Evolutionary conservation across 1,140 invertebrate species (phyloP), one percentile per base, ranked within the genome.

Genomic region (Anoplolepis gracilipes): DNA sequence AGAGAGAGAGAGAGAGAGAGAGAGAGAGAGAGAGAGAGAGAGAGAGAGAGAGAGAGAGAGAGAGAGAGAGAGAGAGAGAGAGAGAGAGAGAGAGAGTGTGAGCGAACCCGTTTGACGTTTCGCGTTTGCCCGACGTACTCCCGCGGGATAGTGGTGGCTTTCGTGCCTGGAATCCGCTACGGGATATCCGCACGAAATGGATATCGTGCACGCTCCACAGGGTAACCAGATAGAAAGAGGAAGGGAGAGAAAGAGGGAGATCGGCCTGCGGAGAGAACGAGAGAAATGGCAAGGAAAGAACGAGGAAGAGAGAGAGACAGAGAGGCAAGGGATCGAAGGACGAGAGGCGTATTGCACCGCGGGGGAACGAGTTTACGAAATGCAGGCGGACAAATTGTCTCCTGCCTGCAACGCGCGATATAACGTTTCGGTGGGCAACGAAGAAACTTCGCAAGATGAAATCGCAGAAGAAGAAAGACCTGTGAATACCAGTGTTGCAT

Each of bases 111-210:
- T 91, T 92, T 93, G 92, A 92, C 91, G 93, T 91, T 92, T 92
- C 86, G 89, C 92, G 91, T 92, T 93, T 92, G 81, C 85, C 91
- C 89, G 87, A 90, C 88, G 88, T 92, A 89, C 90, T 92, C 90
- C 92, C 86, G 89, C 89, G 92, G 92, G 89, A 93, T 92, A 75
- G 81, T 85, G 85, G 84, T 73, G 84, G 84, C 86, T 92, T 93
- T 88, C 90, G 90, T 92, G 91, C 89, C 89, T 90, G 87, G 91
- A 92, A 92, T 92, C 88, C 86, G 85, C 89, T 90, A 86, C 86
- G 82, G 89, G 85, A 90, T 91, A 93, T 92, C 89, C 88, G 88
- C 77, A 79, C 89, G 89, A 90, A 93, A 93, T 93, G 89, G 91
- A 92, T 92, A 91, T 92, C 92, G 91, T 86, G 78, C 88, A 88